Conservation (phyloP, 2,888 invertebrate species). For the Melanchra persicariae region DNA sequence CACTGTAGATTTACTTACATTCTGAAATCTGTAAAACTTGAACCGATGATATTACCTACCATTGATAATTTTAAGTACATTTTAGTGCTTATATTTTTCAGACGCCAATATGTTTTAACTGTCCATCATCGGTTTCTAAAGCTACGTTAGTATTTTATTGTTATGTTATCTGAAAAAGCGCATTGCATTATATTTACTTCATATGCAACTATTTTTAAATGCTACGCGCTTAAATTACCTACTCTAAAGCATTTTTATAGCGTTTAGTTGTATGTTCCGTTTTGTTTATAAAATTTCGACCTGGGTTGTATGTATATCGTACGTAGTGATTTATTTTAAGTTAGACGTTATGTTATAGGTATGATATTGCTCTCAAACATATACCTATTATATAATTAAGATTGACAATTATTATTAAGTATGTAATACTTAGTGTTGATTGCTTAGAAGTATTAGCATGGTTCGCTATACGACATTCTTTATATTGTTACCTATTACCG, state of each 20-base stretch:
- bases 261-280: conserved; percentile 44
- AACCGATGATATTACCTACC: conserved; percentile 31
- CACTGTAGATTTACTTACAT: conserved; percentile 49
- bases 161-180: conserved; percentile 37
- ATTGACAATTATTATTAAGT: conserved; percentile 50
- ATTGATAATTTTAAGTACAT: conserved; percentile 36
- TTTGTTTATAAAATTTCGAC: conserved; percentile 48
- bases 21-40: conserved; percentile 36
- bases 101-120: conserved; percentile 43
- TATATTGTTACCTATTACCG: conserved; percentile 34
- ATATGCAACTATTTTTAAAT: conserved; percentile 23
- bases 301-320: conserved; percentile 53
- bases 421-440: conserved; percentile 52
- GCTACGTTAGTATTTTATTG: conserved; percentile 48
- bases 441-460: conserved; percentile 59
- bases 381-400: conserved; percentile 41
- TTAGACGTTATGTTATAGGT: conserved; percentile 53
- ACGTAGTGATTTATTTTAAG: conserved; percentile 55
- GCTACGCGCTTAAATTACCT: conserved; percentile 25
- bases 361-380: conserved; percentile 55
- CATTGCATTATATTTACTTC: conserved; percentile 41
- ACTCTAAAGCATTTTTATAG: conserved; percentile 51
- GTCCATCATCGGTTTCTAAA: conserved; percentile 49
- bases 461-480: conserved; percentile 42
- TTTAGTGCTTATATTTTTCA: conserved; percentile 45